These are phyloP conservation scores for Dreissena rostriformis DNA, from an alignment of 1,140 invertebrate species.

Conservation along the genomic window DNA sequence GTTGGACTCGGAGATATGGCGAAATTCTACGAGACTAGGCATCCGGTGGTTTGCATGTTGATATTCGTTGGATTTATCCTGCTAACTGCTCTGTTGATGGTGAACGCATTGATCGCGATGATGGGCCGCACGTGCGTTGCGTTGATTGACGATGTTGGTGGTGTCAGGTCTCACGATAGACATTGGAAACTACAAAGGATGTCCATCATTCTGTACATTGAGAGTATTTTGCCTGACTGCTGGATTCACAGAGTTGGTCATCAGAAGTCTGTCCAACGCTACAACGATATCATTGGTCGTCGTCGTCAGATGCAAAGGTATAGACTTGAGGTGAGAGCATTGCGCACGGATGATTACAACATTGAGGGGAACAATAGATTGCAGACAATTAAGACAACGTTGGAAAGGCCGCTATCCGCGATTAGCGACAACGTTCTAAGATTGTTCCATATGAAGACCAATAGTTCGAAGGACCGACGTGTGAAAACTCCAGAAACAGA, in stretches of 20 bases:
- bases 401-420: slow-evolving; percentile 14
- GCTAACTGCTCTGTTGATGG: slow-evolving; percentile 69
- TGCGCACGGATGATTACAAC: slow-evolving; percentile 32
- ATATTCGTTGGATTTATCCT: slow-evolving; percentile 66
- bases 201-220: slow-evolving; percentile 67
- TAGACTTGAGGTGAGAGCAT: slow-evolving; percentile 49
- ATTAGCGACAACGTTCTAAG: slow-evolving; percentile 23
- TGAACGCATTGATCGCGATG: slow-evolving; percentile 74
- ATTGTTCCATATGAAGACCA: slow-evolving; percentile 5
- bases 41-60: slow-evolving; percentile 58
- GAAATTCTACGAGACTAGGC: slow-evolving; percentile 57
- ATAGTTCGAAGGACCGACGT: neutral
- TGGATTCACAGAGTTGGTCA: slow-evolving; percentile 40
- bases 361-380: neutral
- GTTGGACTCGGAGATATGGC: slow-evolving; percentile 66
- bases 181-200: slow-evolving; percentile 62
- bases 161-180: slow-evolving; percentile 49
- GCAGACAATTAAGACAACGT: neutral
- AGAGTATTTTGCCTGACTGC: slow-evolving; percentile 59
- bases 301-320: slow-evolving; percentile 49
- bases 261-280: slow-evolving; percentile 30
- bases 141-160: slow-evolving; percentile 58
- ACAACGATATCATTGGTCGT: slow-evolving; percentile 30
- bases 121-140: slow-evolving; percentile 71
- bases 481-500: neutral